Percentiles rank a stretch among this genome's conserved stretches.
Evolutionary conservation across 2,888 invertebrate genomes (phyloP).

Genomic region (Kuschelorhynchus macadamiae): DNA sequence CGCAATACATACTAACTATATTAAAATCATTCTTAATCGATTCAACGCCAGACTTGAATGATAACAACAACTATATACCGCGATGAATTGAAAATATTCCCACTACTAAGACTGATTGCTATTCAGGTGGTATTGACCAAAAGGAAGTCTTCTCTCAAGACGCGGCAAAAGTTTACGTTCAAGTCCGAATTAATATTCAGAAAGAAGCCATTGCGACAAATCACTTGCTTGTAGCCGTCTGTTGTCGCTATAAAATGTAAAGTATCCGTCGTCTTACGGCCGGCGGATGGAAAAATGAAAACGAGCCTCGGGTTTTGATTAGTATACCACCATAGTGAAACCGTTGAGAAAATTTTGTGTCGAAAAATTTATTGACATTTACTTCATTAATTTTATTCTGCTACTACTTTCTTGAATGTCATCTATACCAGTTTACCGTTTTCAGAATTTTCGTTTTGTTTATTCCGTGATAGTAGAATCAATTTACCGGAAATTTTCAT

Average conservation of each 20-base stretch:
- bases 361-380: neutral
- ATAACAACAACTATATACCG: neutral
- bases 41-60: neutral
- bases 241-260: conserved; percentile 31
- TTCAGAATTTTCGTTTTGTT: too few relatives aligned
- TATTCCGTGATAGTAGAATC: too few relatives aligned
- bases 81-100: conserved; percentile 9
- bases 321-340: conserved; percentile 14
- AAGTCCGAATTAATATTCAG: conserved; percentile 32
- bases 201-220: conserved; percentile 24
- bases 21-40: neutral
- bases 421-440: too few relatives aligned
- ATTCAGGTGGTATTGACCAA: conserved; percentile 18
- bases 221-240: conserved; percentile 27
- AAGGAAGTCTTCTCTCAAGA: conserved; percentile 34
- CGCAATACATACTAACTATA: neutral
- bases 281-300: conserved; percentile 13
- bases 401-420: too few relatives aligned
- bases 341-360: neutral
- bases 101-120: conserved; percentile 10
- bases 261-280: conserved; percentile 15
- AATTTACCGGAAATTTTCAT: too few relatives aligned
- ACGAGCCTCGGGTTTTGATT: conserved; percentile 21
- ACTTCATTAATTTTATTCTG: conserved; percentile 1
- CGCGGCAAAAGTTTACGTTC: conserved; percentile 24